Base-by-base conservation (phyloP, 2,888 invertebrate species). In the Drosophila vallismaia region DNA sequence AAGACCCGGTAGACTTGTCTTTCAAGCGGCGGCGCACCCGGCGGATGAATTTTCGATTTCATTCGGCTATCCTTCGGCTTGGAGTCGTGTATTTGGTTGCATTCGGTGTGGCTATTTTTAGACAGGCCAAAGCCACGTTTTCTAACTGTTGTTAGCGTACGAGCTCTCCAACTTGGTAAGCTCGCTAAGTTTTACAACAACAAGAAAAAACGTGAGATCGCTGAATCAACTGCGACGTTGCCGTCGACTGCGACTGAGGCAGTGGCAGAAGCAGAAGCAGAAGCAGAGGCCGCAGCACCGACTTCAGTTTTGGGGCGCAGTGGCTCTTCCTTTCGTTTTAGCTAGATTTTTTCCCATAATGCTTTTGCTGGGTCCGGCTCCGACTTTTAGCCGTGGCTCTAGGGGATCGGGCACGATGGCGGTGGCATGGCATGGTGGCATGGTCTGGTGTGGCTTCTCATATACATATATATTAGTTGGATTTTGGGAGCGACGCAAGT, bases 321-420 rank as follows among this genome's bases (percentile, higher is more conserved):
- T 76, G 80, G 88, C 90, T 90, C 90, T 90, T 90, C 91, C 90
- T 90, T 90, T 90, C 90, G 90, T 89, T 90, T 89, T 88, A 74
- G 76, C 87, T 77, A 76, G 75, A 86, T 86, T 89, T 90, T 90
- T 89, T 89, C 89, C 89, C 89, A 89, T 80, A 89, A 89, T 90
- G 89, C 86, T 79, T 75, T 89, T 72, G 62, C 54, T 58, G 72
- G 59, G 48, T 62, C 56, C 56, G 58, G 66, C 68, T 64, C 45
- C 49, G 60, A 59, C 66, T 59, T 73, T 74, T 63, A 12, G 46
- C 28, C 31, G 31, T 26, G 36, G 66, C 46, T 55, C 55, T 38
- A 55, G 66, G 68, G 53, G 28, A 51, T 66, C 52, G 64, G 50
- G 52, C 24, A 44, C 19, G 36, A 36, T 36, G 36, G 12, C 36